A percentile compares a stretch with the other conserved stretches of the same genome.
These are phyloP conservation scores for Netelia melanura DNA, from an alignment of 2,888 invertebrate species.

Conservation along the genomic window DNA sequence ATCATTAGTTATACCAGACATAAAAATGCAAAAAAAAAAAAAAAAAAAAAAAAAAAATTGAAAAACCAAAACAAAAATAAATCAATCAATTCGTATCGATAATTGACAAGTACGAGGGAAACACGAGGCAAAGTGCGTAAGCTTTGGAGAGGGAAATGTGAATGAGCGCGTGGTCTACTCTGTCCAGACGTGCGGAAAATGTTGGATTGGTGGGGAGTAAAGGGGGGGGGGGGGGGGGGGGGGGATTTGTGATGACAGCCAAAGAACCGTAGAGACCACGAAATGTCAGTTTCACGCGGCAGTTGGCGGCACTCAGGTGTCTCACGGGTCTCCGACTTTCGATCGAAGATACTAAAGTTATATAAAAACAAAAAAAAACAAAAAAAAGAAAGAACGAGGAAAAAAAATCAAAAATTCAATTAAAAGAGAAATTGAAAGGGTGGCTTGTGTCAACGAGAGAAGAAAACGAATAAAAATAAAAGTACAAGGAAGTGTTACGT, in stretches of 20 bases:
- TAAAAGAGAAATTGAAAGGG: background rate
- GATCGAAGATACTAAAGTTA: background rate
- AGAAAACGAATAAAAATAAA: too few relatives aligned
- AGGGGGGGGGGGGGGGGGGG: constrained; percentile 70
- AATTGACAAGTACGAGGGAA: too few relatives aligned
- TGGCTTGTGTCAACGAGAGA: background rate
- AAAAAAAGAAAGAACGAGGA: background rate
- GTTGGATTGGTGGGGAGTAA: background rate
- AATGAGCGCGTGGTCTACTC: constrained; percentile 43
- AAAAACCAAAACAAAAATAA: too few relatives aligned
- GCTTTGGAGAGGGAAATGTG: constrained; percentile 56
- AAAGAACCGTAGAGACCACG: constrained; percentile 74
- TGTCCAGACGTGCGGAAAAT: too few relatives aligned
- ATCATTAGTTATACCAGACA: too few relatives aligned
- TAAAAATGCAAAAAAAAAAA: too few relatives aligned
- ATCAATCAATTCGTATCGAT: too few relatives aligned
- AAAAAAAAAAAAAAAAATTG: too few relatives aligned
- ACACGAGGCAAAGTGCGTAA: too few relatives aligned
- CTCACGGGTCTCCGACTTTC: constrained; percentile 26
- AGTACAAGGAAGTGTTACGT: too few relatives aligned
- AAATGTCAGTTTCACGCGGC: constrained; percentile 78
- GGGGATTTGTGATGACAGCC: constrained; percentile 78
- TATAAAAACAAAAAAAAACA: background rate
- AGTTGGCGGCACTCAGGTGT: constrained; percentile 73
- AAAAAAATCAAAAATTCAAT: background rate